Conservation (phyloP, 2,113 vertebrate species). For the Elephas maximus region DNA sequence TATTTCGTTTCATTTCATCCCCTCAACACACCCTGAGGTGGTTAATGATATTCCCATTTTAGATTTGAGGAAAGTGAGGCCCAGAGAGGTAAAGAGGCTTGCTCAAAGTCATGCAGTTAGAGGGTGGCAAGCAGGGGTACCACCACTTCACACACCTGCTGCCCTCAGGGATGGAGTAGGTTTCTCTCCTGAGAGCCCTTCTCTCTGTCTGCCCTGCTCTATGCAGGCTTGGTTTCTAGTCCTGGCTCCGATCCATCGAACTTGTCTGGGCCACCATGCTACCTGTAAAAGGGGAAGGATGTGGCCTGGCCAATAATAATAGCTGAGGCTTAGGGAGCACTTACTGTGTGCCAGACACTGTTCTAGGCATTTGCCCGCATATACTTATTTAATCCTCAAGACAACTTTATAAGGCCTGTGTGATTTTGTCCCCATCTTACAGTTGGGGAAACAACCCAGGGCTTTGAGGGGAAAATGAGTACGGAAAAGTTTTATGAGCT, state of each 20-base stretch:
- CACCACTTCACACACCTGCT: rapidly evolving
- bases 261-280: background rate
- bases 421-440: background rate
- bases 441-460: background rate
- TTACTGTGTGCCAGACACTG: background rate
- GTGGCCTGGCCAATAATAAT: rapidly evolving
- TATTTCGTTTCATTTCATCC: background rate
- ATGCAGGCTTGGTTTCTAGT: background rate
- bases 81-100: background rate
- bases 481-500: background rate
- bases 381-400: background rate
- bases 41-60: background rate
- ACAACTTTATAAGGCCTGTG: background rate
- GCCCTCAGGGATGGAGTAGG: background rate
- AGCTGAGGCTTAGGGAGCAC: background rate
- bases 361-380: rapidly evolving
- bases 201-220: background rate
- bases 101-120: background rate
- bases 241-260: background rate
- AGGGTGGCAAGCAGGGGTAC: background rate
- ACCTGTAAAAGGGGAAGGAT: background rate
- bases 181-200: background rate
- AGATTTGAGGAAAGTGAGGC: background rate
- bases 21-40: background rate
- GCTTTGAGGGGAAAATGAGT: background rate